Base-by-base conservation (phyloP, 2,888 invertebrate species). In the Pediacus dermestoides region DNA sequence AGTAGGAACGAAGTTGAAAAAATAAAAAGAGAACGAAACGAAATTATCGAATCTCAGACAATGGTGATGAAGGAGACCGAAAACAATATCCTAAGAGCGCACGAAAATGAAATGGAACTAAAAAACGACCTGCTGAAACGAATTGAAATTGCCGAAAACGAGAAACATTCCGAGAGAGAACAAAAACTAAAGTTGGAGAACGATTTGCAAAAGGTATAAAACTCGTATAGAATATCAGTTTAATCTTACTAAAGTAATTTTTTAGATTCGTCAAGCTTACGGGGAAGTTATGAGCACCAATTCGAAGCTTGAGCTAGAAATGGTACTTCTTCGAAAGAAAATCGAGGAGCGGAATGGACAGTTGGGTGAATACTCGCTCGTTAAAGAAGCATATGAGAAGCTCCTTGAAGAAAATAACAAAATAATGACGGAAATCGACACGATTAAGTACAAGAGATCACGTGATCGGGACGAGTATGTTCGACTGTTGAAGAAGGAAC, bases 311-410 rank as follows among this genome's bases (percentile, higher is more conserved):
- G 63, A 66, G 30, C 18, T 61, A 11, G 69, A 70, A 37, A 63
- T 55, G 41, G 36, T 52, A 2, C 56, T 58, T 9, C 45, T 68
- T 31, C 42, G 55, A 8, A 49, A 43, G 16, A 46, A 41, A 16
- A 31, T 66, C 4, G 58, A 60, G 13, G 63, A 64, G 11, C 53
- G 55, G 23, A 60, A 55, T 15, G 30, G 35, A 1, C 57, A 64
- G 41, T 33, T 64, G 7, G 35, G 38, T 9, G 52, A 57, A 27
- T 36, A 54, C 7, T 38, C 42, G 3, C 42, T 55, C 7, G 52
- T 67, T 13, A 66, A 66, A 47, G 68, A 70, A 44, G 64, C 64
- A 1, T 68, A 68, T 39, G 61, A 68, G 36, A 66, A 62, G 42
- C 42, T 70, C 9, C 49, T 67, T 10, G 68, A 70, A 48, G 68